Conservation (phyloP, 2,797 vertebrate species). For the Gobio occitaniae region DNA sequence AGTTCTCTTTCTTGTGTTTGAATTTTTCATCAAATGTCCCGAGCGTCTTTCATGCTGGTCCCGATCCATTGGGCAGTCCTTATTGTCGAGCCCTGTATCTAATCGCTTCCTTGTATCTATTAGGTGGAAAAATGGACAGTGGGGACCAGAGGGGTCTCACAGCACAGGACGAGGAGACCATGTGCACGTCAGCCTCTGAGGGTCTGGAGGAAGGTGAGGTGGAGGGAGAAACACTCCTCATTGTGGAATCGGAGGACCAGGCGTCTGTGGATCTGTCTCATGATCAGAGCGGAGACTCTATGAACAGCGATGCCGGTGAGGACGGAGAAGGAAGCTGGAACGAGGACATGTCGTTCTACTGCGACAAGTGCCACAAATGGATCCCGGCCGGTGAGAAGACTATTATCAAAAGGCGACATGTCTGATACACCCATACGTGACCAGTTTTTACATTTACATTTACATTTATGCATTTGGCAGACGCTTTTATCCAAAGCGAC, state of each 20-base stretch:
- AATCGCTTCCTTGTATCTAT: background rate
- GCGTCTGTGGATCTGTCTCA: slow-evolving; percentile 95
- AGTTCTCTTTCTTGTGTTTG: background rate
- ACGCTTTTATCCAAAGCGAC: too few species aligned
- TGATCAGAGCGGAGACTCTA: slow-evolving; percentile 95
- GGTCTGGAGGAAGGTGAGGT: slow-evolving; percentile 97
- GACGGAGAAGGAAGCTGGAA: slow-evolving; percentile 82
- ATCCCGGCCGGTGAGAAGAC: slow-evolving; percentile 85
- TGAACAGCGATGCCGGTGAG: slow-evolving; percentile 91
- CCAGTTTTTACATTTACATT: too few species aligned
- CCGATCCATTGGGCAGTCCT: background rate
- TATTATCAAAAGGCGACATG: background rate
- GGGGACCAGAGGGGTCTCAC: slow-evolving; percentile 78
- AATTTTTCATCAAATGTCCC: background rate
- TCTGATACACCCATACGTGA: background rate
- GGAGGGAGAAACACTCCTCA: slow-evolving; percentile 94
- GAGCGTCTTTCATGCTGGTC: background rate
- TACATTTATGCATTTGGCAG: too few species aligned
- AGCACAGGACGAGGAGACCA: slow-evolving; percentile 85
- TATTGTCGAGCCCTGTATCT: background rate
- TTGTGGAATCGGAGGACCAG: slow-evolving; percentile 96
- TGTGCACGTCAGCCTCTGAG: slow-evolving; percentile 89
- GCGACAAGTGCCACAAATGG: slow-evolving; percentile 97
- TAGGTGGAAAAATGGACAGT: slow-evolving; percentile 71
- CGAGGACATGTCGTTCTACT: slow-evolving; percentile 94